Evolutionary conservation across 2,888 invertebrate genomes (phyloP), one percentile per base, ranked within the genome.

Genomic region (Deladenus siricidicola): DNA sequence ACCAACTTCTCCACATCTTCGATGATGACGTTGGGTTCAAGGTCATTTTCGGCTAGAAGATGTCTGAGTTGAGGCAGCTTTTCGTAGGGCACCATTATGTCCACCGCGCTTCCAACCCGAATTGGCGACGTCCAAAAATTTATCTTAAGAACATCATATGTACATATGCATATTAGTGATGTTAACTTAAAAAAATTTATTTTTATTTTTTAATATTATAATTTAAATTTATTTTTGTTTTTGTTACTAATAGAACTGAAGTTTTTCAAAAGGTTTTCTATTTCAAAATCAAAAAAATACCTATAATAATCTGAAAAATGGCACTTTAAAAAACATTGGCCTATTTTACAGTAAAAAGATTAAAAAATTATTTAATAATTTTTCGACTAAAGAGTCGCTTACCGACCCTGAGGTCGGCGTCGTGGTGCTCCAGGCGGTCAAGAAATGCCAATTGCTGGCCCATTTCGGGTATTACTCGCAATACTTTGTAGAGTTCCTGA

Each of bases 81-180:
- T 17, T 85, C 84, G 1, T 87, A 86, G 0, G 88, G 85, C 17
- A 88, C 85, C 53, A 89, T 83, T 8, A 89, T 82, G 76, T 89
- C 89, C 0, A 73, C 74, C 49, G 70, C 68, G 4, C 86, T 82
- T 72, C 78, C 80, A 62, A 82, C 83, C 45, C 81, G 80, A 50
- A 82, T 80, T 0, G 85, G 85, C 3, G 83, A 82, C 23, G 83
- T 84, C 80, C 86, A 85, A 80, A 86, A 86, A 69, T 85, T 84
- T n/a, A n/a, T n/a, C n/a, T n/a, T n/a, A n/a, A n/a, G n/a, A n/a
- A n/a, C n/a, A n/a, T n/a, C n/a, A n/a, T n/a, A n/a, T n/a, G n/a
- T n/a, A n/a, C n/a, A n/a, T n/a, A n/a, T n/a, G n/a, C n/a, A n/a
- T n/a, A n/a, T n/a, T n/a, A n/a, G n/a, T n/a, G n/a, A n/a, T n/a